Conservation (phyloP, 64 coral and sea anemone species). For the Dendrophyllia cribrosa region DNA sequence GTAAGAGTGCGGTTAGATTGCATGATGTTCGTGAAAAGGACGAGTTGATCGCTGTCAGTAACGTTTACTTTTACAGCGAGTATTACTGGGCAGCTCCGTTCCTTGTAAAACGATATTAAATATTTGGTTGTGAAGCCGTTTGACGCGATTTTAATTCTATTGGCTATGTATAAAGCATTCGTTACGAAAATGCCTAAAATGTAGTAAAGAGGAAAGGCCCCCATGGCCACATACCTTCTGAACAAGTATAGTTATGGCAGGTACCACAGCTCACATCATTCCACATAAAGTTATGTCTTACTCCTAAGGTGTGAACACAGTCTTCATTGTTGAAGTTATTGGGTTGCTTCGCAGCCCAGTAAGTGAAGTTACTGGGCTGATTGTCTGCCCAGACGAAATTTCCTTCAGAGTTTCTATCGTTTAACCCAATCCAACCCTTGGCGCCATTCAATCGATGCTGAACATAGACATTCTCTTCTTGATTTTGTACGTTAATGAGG, state of each 20-base stretch:
- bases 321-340: slow-evolving; percentile 44
- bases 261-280: slow-evolving; percentile 43
- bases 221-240: slow-evolving; percentile 33
- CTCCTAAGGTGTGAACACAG: slow-evolving; percentile 64
- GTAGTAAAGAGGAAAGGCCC: neutral
- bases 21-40: too few species aligned
- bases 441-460: slow-evolving; percentile 63
- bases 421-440: slow-evolving; percentile 66
- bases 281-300: slow-evolving; percentile 40
- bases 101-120: too few species aligned
- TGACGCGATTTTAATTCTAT: too few species aligned
- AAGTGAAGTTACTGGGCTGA: slow-evolving; percentile 47
- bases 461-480: slow-evolving; percentile 65
- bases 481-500: slow-evolving; percentile 19
- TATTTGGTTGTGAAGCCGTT: too few species aligned
- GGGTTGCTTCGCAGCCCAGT: slow-evolving; percentile 48
- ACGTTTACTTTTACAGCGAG: too few species aligned
- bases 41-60: too few species aligned
- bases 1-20: too few species aligned
- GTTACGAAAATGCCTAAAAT: neutral
- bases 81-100: too few species aligned
- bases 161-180: too few species aligned
- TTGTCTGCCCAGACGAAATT: slow-evolving; percentile 52
- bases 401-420: slow-evolving; percentile 23
- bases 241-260: slow-evolving; percentile 76